Base-by-base conservation (phyloP, 2,888 invertebrate species). In the Homarus gammarus region DNA sequence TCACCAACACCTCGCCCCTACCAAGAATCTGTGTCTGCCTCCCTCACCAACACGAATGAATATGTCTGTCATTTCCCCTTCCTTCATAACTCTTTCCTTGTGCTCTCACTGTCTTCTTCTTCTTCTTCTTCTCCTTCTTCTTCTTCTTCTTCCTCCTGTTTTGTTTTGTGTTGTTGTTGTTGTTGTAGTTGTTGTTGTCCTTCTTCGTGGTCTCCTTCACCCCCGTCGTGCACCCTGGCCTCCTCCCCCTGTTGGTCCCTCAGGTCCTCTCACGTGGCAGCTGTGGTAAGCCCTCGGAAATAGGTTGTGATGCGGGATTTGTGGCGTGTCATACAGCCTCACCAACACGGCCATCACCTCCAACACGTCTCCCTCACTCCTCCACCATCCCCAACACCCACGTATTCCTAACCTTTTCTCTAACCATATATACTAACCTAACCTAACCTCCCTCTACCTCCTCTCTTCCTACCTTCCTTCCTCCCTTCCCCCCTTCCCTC, bases 251-350 rank as follows among this genome's bases (percentile, higher is more conserved):
- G 5, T 70, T 18, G 51, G 33, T 22, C 72, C 79, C 79, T 18
- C 12, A 5, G 18, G 36, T 31, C 33, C n/a, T 84, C 83, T 49
- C 75, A 56, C 18, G 44, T 49, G 64, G 77, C 75, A 56, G 72
- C 40, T n/a, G 18, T 18, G n/a, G 87, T 79, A 87, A 81, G 87
- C 81, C 81, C 40, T 61, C 79, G 73, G 73, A 87, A 87, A 87
- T 87, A 79, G 87, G 87, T 15, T 87, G 87, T 87, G 87, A 87
- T 81, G 87, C 33, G 8, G 81, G 87, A 87, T 87, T 87, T 87
- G 61, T 73, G 79, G 72, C 68, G 61, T 86, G 87, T 87, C 87
- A 87, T 87, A 81, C 61, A 31, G 38, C 70, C 44, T 87, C 75
- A 73, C 33, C 31, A 38, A 1, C 44, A n/a, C n/a, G 8, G 18